These are phyloP conservation scores for Pteronura brasiliensis DNA, from an alignment of 2,113 vertebrate species.

Conservation along the genomic window DNA sequence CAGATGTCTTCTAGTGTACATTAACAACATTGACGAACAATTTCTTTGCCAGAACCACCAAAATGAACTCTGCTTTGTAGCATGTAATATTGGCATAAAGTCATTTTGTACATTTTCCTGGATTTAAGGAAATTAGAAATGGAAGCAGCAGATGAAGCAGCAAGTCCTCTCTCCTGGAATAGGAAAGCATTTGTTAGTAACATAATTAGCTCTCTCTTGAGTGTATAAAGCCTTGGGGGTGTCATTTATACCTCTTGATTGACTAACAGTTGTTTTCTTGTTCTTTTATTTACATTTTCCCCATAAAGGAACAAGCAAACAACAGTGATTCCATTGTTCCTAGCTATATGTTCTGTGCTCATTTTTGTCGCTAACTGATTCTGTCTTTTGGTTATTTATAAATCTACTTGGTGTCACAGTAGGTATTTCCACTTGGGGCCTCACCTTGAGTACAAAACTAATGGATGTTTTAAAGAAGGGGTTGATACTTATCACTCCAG, in stretches of 20 bases:
- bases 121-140: slow-evolving; percentile 57
- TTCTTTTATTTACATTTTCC: not conserved
- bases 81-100: slow-evolving; percentile 54
- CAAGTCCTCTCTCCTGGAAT: not conserved
- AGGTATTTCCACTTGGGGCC: not conserved
- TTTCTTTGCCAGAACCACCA: slow-evolving; percentile 78
- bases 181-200: not conserved
- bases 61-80: slow-evolving; percentile 64
- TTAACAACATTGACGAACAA: slow-evolving; percentile 80
- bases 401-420: not conserved
- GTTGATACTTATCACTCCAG: not conserved
- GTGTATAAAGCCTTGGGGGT: not conserved
- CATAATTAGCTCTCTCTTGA: not conserved
- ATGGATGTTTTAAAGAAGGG: not conserved
- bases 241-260: not conserved
- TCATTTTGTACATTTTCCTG: slow-evolving; percentile 57
- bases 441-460: not conserved
- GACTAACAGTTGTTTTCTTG: not conserved
- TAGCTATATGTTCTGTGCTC: not conserved
- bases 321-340: not conserved
- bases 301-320: not conserved
- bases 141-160: slow-evolving; percentile 7
- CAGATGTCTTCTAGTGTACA: slow-evolving; percentile 80
- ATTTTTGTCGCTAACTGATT: not conserved
- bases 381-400: not conserved